Base-by-base conservation (phyloP, 2,888 invertebrate genomes). In the Caenorhabditis macrosperma region DNA sequence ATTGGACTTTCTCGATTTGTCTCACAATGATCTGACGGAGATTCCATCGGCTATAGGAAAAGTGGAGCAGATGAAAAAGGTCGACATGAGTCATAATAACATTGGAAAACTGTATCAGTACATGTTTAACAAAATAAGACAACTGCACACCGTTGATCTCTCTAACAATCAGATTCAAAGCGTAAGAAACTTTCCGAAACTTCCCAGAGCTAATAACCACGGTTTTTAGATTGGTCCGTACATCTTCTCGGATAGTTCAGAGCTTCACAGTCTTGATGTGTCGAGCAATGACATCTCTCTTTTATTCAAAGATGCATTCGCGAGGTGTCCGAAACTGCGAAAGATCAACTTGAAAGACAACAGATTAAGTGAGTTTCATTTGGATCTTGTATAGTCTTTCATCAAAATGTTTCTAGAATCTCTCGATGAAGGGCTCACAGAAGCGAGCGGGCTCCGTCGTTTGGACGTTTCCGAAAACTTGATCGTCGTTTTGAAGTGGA, bases 301-400 rank as follows among this genome's bases (percentile, higher is more conserved):
- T 7, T n/a, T 86, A 15, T 86, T 84, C 77, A 81, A 80, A 22
- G 88, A 88, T 44, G 86, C 88, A 0, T 87, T 89, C 55, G 76
- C 83, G 26, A 88, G 86, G 72, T 85, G 85, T 54, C 85, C 88
- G 9, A 81, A 85, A 26, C 75, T 90, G 52, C 61, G 63, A 17
- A 77, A 78, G 17, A 61, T 90, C 46, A 84, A 87, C 55, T 55
- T 90, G 71, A 81, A 83, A 15, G 64, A 76, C 26, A 90, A 90
- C 75, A 69, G 81, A 52, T 59, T 89, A n/a, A 61, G 67, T 66
- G 44, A 74, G 67, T 80, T 94, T 95, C 2, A 33, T 24, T 55
- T 24, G 10, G 15, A 20, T 15, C 26, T 12, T 41, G n/a, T n/a
- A n/a, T 41, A 33, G 9, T 30, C 12, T 4, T 17, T 4, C 5